A percentile compares a stretch with the other conserved stretches of the same genome.
phyloP scores from a whole-genome alignment of 2,113 vertebrate species.

The Rynchops niger region DNA sequence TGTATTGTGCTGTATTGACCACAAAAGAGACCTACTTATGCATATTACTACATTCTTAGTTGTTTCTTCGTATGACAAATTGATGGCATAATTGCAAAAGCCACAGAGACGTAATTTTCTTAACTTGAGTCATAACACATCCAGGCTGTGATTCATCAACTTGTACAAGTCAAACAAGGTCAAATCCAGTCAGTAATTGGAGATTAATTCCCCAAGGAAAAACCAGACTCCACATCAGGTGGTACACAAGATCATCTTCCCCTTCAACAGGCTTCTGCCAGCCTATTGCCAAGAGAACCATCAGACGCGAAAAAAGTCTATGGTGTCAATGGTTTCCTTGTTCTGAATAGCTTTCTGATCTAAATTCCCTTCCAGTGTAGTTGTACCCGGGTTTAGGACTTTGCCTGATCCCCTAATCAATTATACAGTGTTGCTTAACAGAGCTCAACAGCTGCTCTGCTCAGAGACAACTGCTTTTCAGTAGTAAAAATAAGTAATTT shows the following conservation, averaged over 20 bases:
- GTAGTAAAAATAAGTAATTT: background rate
- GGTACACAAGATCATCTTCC: background rate
- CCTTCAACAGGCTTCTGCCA: background rate
- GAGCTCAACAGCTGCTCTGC: background rate
- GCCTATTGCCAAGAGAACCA: slow-evolving; percentile 25
- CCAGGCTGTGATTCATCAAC: slow-evolving; percentile 44
- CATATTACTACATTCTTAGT: background rate
- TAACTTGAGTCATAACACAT: slow-evolving; percentile 50
- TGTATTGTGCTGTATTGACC: background rate
- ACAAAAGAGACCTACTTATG: background rate
- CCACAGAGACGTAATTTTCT: slow-evolving; percentile 46
- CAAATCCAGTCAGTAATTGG: slow-evolving; percentile 45
- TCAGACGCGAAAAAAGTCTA: background rate
- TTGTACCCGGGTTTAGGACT: background rate
- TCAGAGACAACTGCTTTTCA: background rate
- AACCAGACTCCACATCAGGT: slow-evolving; percentile 2
- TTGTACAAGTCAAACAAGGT: slow-evolving; percentile 58
- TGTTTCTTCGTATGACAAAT: background rate
- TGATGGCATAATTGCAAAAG: slow-evolving; percentile 57
- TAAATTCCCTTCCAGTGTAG: background rate
- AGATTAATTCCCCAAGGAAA: slow-evolving; percentile 19
- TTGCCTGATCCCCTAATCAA: background rate
- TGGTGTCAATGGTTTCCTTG: background rate
- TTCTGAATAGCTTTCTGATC: background rate
- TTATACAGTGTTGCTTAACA: background rate